Evolutionary conservation across 2,888 invertebrate genomes (phyloP), one percentile per base, ranked within the genome.

Genomic region (Griposia aprilina): DNA sequence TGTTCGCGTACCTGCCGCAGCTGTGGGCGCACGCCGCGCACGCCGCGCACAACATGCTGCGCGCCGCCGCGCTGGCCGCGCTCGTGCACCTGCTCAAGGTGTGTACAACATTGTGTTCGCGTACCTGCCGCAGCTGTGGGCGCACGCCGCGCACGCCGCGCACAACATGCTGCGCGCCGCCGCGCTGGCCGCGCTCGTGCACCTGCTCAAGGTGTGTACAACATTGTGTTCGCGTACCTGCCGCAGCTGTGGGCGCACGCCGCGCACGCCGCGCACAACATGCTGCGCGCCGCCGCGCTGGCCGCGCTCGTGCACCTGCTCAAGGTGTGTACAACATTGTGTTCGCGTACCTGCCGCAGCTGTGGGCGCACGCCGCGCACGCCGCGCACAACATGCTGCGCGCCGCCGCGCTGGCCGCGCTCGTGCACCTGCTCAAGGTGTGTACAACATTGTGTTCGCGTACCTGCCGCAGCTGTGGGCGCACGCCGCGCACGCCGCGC

Each of bases 111-210:
- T 98, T 80, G 17, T 15, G 74, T 97, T 98, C 88, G 97, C 98
- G 79, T 99, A 99, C 94, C 97, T 99, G 88, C 99, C 99, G 17
- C 96, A 98, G 85, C 96, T 99, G 86, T 99, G 99, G 99, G 97
- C 98, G 82, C 98, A 98, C 94, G 98, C 99, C 17, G 98, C 98
- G 91, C 98, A 98, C n/a, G 98, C 98, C 80, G 98, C 98, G 80
- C 98, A 99, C 92, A 98, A 98, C 93, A 98, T 99, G 98, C 96
- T 99, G 85, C 97, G 99, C 23, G 99, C 99, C 92, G 98, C 99
- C 67, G 99, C 99, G 85, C 98, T 99, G 17, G 98, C 99, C 7
- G 98, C 99, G 0, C 97, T 99, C 66, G 98, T 98, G 83, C 98
- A 99, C 91, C 97, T 99, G 74, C 98, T 99, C 73, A 98, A 98